phyloP scores from a whole-genome alignment of 2,797 vertebrate species.

The Geotrypetes seraphini region DNA sequence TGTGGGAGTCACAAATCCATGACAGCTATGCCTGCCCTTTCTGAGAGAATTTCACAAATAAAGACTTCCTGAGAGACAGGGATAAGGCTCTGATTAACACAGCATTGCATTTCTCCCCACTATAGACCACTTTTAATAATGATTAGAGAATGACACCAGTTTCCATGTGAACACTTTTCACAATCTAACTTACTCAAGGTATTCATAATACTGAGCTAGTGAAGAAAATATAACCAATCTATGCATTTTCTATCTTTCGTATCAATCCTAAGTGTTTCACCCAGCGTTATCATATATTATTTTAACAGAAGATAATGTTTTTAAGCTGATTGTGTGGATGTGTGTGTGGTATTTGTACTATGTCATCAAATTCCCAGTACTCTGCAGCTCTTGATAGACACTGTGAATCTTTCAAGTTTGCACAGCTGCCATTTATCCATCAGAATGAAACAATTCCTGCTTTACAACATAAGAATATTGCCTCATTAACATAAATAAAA shows the following conservation, averaged over 20 bases:
- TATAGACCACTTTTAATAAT: constrained; percentile 35
- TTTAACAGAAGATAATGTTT: constrained; percentile 24
- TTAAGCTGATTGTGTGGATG: constrained; percentile 17
- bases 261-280: constrained; percentile 22
- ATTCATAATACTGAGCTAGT: constrained; percentile 24
- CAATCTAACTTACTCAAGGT: constrained; percentile 35
- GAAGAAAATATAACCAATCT: constrained; percentile 19
- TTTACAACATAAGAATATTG: constrained; percentile 14
- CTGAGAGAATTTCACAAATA: constrained; percentile 28
- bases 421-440: constrained; percentile 24
- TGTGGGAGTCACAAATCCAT: constrained; percentile 19
- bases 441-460: constrained; percentile 23
- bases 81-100: constrained; percentile 35
- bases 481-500: constrained; percentile 35
- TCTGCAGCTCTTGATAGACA: constrained; percentile 19
- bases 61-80: constrained; percentile 26
- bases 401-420: constrained; percentile 27
- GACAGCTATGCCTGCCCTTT: constrained; percentile 24
- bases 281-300: constrained; percentile 9
- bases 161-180: constrained; percentile 35
- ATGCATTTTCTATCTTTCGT: constrained; percentile 15
- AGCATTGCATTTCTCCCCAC: constrained; percentile 18
- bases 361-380: constrained; percentile 21
- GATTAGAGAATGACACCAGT: constrained; percentile 43
- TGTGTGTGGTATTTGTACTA: constrained; percentile 22